phyloP scores from a whole-genome alignment of 2,113 vertebrate genomes.

The Trematomus loennbergii region DNA sequence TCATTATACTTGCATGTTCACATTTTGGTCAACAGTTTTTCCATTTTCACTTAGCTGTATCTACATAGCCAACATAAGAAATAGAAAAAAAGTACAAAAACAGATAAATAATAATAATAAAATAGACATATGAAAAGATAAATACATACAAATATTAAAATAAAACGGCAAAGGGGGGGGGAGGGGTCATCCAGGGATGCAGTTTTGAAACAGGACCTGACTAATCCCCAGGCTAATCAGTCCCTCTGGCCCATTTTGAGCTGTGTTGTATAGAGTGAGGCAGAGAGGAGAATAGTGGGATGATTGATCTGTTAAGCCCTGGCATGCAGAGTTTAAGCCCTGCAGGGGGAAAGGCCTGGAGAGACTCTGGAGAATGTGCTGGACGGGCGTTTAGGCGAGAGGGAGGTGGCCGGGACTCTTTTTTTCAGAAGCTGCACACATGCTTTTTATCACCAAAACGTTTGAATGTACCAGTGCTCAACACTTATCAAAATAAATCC shows the following conservation, averaged over 20 bases:
- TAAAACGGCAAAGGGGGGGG: too few relatives aligned
- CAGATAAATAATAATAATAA: too few relatives aligned
- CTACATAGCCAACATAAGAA: too few relatives aligned
- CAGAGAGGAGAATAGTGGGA: conserved; percentile 59
- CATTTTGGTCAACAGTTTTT: too few relatives aligned
- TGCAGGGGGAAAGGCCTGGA: conserved; percentile 34
- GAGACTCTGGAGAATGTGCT: conserved; percentile 50
- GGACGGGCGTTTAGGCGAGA: conserved; percentile 27
- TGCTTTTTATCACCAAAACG: conserved; percentile 10
- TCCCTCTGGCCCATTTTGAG: conserved; percentile 56
- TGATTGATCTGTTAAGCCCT: conserved; percentile 67
- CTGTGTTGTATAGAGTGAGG: conserved; percentile 51
- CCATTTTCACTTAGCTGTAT: too few relatives aligned
- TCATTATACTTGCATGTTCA: too few relatives aligned
- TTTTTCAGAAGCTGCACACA: conserved; percentile 25
- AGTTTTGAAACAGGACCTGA: conserved; percentile 51
- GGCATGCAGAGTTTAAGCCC: conserved; percentile 58
- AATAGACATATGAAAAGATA: too few relatives aligned
- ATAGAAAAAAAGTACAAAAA: too few relatives aligned
- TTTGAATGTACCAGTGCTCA: neutral
- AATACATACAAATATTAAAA: too few relatives aligned
- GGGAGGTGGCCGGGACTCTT: conserved; percentile 6
- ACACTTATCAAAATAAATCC: neutral
- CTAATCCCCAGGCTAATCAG: conserved; percentile 66
- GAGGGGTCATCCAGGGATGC: neutral